Percentiles rank a stretch among this genome's conserved stretches.
Evolutionary conservation across 2,797 vertebrate genomes (phyloP).

Genomic region (Schizopygopsis pylzovi): DNA sequence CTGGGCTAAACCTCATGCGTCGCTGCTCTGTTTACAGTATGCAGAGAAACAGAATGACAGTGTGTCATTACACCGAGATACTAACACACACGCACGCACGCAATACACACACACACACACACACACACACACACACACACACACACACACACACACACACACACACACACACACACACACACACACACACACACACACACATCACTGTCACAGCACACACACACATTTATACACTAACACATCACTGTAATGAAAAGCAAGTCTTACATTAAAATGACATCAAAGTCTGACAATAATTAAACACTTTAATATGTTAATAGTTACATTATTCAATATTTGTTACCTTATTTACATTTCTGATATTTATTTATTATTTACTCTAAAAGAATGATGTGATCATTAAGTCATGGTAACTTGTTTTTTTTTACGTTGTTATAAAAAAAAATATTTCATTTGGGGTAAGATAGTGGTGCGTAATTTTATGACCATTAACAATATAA

Average conservation of each 20-base stretch:
- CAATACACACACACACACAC: background rate
- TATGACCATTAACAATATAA: background rate
- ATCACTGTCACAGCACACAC: too few species aligned
- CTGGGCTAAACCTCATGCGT: background rate
- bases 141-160: background rate
- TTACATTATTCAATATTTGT: background rate
- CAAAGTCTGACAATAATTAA: background rate
- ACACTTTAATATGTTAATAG: too few species aligned
- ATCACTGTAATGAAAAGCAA: too few species aligned
- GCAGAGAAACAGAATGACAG: constrained; percentile 49
- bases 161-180: too few species aligned
- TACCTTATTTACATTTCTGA: background rate
- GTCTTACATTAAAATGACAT: background rate
- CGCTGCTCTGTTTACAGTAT: constrained; percentile 45
- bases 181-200: background rate
- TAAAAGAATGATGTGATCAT: background rate
- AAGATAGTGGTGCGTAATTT: background rate
- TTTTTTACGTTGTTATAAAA: too few species aligned
- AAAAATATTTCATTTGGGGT: too few species aligned
- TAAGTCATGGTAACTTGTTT: too few species aligned
- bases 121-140: background rate
- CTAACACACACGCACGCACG: background rate
- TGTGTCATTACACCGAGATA: constrained; percentile 48
- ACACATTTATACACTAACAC: too few species aligned
- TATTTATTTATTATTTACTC: background rate